Conservation (phyloP, 2,888 invertebrate species). For the Tanaodytes sp. region DNA sequence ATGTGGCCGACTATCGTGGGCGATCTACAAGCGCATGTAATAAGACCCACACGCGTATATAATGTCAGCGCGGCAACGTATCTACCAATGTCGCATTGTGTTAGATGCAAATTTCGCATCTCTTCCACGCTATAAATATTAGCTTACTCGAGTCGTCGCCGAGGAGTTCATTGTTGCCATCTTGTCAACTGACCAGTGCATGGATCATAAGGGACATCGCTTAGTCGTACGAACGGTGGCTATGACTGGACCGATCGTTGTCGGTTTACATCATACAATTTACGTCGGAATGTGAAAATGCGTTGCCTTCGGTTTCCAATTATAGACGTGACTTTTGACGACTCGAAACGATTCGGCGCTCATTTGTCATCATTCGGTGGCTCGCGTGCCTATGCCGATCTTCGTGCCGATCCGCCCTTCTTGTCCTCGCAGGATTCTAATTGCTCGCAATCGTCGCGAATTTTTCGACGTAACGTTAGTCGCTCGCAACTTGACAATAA, state of each 20-base stretch:
- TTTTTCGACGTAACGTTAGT: constrained; percentile 17
- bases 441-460: background rate
- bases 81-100: constrained; percentile 55
- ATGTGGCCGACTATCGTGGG: constrained; percentile 51
- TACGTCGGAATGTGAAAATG: too few species aligned
- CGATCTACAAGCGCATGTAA: constrained; percentile 55
- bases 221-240: constrained; percentile 15
- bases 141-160: constrained; percentile 47
- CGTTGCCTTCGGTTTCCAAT: too few species aligned
- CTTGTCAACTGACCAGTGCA: constrained; percentile 45
- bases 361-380: background rate
- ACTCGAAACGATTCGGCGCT: too few species aligned
- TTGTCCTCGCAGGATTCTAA: constrained; percentile 4
- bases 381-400: too few species aligned
- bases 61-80: constrained; percentile 50
- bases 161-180: constrained; percentile 49
- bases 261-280: too few species aligned
- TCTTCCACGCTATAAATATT: constrained; percentile 54
- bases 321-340: too few species aligned
- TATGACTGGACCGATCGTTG: constrained; percentile 35
- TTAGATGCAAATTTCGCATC: constrained; percentile 56
- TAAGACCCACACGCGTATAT: constrained; percentile 54
- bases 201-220: constrained; percentile 41
- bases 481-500: constrained; percentile 34
- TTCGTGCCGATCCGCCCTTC: constrained; percentile 2